Conservation (phyloP, 1,140 invertebrate species). For the Seison nebaliae region DNA sequence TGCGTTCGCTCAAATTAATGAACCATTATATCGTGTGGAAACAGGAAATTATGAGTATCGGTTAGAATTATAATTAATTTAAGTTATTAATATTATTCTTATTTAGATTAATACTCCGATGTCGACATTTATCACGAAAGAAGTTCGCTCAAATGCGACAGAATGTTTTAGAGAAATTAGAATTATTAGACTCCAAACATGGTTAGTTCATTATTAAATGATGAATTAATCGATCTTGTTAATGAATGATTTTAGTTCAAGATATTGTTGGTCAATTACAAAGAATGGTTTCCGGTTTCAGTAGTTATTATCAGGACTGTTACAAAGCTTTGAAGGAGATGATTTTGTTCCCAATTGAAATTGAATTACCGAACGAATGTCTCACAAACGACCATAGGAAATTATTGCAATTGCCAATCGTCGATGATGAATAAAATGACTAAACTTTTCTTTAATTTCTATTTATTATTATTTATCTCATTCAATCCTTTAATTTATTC, state of each 20-base stretch:
- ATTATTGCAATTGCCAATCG: background rate
- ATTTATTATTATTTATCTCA: no score
- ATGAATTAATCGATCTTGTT: background rate
- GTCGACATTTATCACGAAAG: conserved; percentile 63
- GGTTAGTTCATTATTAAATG: conserved; percentile 18
- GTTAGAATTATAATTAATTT: conserved; percentile 21
- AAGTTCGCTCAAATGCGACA: conserved; percentile 68
- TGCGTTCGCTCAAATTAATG: conserved; percentile 59
- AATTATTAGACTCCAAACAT: conserved; percentile 84
- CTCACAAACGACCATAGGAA: no score
- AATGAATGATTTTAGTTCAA: conserved; percentile 37
- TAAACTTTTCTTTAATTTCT: no score
- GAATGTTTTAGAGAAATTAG: conserved; percentile 82
- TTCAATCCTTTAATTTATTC: no score
- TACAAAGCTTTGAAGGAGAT: conserved; percentile 39
- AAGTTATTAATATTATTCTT: background rate
- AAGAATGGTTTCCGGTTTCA: conserved; percentile 47
- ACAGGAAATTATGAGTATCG: conserved; percentile 97
- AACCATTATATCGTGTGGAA: conserved; percentile 80
- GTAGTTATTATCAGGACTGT: conserved; percentile 41
- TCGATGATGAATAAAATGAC: background rate
- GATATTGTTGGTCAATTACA: conserved; percentile 58
- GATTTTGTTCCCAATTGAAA: conserved; percentile 73
- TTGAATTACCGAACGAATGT: conserved; percentile 59
- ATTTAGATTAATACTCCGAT: conserved; percentile 52